Conservation (phyloP, 1,140 invertebrate genomes). For the Grapholita molesta region DNA sequence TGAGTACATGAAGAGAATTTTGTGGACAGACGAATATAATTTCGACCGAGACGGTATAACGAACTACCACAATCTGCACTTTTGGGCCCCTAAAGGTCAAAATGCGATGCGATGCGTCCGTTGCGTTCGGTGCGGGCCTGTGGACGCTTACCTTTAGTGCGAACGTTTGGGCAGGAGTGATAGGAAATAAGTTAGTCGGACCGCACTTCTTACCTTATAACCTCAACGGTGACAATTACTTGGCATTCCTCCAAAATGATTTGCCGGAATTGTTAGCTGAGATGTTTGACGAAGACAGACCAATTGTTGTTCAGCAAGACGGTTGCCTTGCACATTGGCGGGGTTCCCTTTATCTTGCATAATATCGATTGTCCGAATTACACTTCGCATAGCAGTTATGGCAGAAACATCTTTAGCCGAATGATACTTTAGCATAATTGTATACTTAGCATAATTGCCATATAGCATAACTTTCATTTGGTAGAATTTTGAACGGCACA, state of each 20-base stretch:
- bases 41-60: constrained; percentile 48
- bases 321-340: too few relatives aligned
- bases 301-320: too few relatives aligned
- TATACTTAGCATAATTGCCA: too few relatives aligned
- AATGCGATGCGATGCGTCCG: not conserved
- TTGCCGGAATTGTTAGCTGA: not conserved
- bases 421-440: too few relatives aligned
- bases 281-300: not conserved
- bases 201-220: not conserved
- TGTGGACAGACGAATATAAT: constrained; percentile 52
- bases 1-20: constrained; percentile 37
- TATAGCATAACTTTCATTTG: too few relatives aligned
- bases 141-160: not conserved
- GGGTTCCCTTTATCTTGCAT: too few relatives aligned
- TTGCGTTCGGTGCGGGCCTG: too few relatives aligned
- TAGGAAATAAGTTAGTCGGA: not conserved
- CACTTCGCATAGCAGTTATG: too few relatives aligned
- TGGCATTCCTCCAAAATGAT: not conserved
- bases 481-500: too few relatives aligned
- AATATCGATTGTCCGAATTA: too few relatives aligned
- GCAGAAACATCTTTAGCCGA: too few relatives aligned
- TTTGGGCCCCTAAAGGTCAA: constrained; percentile 39
- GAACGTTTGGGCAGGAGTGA: not conserved
- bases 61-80: constrained; percentile 59
- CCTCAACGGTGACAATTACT: not conserved